These are phyloP conservation scores for Heliocidaris erythrogramma DNA, from an alignment of 35 echinoderm and acorn worm genomes.

Conservation along the genomic window DNA sequence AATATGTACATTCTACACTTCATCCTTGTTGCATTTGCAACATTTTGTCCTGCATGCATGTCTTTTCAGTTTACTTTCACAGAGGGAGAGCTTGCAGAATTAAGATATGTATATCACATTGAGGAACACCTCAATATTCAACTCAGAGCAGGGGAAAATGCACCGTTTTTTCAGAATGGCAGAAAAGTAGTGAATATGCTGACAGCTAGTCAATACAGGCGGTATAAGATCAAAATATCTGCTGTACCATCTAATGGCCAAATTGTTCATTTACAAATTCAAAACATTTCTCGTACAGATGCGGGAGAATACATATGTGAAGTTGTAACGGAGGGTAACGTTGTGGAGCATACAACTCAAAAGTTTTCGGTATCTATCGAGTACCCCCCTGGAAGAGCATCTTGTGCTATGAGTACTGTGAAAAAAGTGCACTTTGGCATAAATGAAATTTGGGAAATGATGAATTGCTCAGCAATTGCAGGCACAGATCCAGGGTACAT, in stretches of 20 bases:
- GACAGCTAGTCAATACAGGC: not conserved
- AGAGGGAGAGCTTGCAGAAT: conserved; percentile 13
- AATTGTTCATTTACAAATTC: not conserved
- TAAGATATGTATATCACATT: not conserved
- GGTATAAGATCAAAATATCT: not conserved
- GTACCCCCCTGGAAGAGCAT: not conserved
- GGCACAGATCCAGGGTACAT: not conserved
- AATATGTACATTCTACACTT: not conserved
- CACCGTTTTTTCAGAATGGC: not conserved
- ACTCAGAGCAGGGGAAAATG: not conserved
- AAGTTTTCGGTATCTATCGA: not conserved
- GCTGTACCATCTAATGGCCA: not conserved
- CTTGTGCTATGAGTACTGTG: not conserved
- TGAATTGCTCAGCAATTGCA: not conserved
- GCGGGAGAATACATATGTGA: not conserved
- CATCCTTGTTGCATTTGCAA: not conserved
- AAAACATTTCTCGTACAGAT: conserved; percentile 9
- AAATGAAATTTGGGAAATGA: not conserved
- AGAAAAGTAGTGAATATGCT: not conserved
- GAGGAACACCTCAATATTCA: not conserved
- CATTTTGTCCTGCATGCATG: not conserved
- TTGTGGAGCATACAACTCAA: not conserved
- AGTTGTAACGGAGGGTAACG: not conserved
- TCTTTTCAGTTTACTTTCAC: conserved; percentile 19
- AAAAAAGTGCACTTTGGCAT: conserved; percentile 13